A percentile compares a stretch with the other conserved stretches of the same genome.
These are phyloP conservation scores for Zaprionus inermis DNA, from an alignment of 1,140 invertebrate species.

Conservation along the genomic window DNA sequence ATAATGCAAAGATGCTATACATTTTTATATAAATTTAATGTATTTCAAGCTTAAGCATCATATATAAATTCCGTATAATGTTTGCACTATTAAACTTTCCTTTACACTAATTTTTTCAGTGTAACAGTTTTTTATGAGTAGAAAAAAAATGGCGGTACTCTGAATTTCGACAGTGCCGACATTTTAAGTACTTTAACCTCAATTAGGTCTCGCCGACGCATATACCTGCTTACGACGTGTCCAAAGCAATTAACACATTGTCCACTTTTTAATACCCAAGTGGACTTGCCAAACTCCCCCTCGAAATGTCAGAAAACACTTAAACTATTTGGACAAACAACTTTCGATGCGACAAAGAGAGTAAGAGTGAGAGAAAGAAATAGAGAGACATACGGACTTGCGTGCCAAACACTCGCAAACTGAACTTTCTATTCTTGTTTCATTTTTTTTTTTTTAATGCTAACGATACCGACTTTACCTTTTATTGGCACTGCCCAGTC, in stretches of 20 bases:
- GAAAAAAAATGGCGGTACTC: neutral
- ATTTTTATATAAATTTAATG: too few relatives aligned
- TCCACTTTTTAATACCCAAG: slow-evolving; percentile 66
- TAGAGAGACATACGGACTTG: slow-evolving; percentile 38
- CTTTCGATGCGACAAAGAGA: slow-evolving; percentile 2
- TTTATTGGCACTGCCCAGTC: slow-evolving; percentile 44
- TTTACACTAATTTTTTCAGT: neutral
- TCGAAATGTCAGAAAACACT: slow-evolving; percentile 60
- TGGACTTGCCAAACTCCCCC: neutral
- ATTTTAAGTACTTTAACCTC: slow-evolving; percentile 20
- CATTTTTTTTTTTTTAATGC: slow-evolving; percentile 17
- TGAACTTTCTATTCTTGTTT: slow-evolving; percentile 50
- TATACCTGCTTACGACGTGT: slow-evolving; percentile 55
- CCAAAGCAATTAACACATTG: slow-evolving; percentile 79
- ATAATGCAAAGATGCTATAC: too few relatives aligned
- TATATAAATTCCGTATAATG: too few relatives aligned
- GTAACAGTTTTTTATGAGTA: neutral
- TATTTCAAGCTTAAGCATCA: too few relatives aligned
- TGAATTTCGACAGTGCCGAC: neutral
- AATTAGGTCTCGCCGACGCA: neutral
- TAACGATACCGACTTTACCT: slow-evolving; percentile 47
- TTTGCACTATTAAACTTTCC: too few relatives aligned
- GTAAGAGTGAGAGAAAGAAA: neutral
- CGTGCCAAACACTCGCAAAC: slow-evolving; percentile 72
- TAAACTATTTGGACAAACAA: slow-evolving; percentile 57